Conservation (phyloP, 2,113 vertebrate genomes). For the Gymnarchus niloticus region DNA sequence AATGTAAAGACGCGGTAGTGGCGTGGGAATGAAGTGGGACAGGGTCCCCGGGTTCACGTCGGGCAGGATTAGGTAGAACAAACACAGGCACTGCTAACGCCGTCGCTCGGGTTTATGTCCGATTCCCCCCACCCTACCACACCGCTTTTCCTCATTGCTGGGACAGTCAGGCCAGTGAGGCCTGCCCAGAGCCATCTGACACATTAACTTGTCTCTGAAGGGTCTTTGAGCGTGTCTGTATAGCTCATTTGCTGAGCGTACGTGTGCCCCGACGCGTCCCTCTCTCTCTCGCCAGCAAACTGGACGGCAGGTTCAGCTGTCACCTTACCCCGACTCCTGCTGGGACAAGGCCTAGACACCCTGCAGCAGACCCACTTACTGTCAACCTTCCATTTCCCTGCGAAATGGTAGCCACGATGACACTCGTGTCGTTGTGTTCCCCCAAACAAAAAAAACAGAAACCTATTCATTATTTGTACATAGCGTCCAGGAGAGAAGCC, state of each 20-base stretch:
- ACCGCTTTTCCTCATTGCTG: neutral
- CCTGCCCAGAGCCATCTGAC: neutral
- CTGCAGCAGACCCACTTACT: neutral
- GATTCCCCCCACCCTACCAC: neutral
- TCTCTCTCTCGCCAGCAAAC: neutral
- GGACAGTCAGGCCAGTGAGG: neutral
- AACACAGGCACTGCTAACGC: conserved; percentile 40
- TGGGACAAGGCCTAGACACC: neutral
- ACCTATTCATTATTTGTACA: conserved; percentile 41
- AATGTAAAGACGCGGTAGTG: conserved; percentile 40
- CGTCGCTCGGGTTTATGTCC: conserved; percentile 47
- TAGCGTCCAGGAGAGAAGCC: conserved; percentile 44
- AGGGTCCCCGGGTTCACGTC: conserved; percentile 41
- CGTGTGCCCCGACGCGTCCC: neutral
- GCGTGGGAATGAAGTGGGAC: conserved; percentile 56
- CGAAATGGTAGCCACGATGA: neutral
- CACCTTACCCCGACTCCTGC: neutral
- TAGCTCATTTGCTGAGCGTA: neutral
- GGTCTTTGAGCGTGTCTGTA: neutral
- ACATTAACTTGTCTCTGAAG: neutral
- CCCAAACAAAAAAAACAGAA: conserved; percentile 30
- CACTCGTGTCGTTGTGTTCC: neutral
- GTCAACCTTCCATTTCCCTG: neutral
- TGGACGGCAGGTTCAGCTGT: neutral
- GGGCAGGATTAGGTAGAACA: conserved; percentile 32